Conservation (phyloP, 2,113 vertebrate species). For the Callipepla californica region DNA sequence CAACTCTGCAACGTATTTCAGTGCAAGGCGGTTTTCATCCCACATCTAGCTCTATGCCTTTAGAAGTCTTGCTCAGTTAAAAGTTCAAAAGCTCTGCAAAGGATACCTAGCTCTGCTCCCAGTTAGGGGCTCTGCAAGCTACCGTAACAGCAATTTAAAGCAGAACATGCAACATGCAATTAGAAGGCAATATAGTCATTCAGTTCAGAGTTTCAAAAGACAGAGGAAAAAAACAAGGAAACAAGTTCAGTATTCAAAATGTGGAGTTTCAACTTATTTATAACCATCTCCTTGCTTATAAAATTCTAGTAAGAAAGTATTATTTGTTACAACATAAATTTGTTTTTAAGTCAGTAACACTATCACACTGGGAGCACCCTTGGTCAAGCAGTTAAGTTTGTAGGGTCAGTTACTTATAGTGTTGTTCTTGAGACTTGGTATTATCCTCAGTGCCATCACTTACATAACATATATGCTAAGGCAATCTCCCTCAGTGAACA, state of each 20-base stretch:
- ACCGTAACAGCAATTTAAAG: neutral
- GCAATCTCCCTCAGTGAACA: neutral
- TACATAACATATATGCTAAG: neutral
- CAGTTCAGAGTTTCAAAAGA: neutral
- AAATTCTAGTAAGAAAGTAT: neutral
- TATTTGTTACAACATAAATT: neutral
- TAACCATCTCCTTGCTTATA: neutral
- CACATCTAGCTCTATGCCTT: neutral
- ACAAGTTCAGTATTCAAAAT: neutral
- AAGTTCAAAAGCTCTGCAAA: neutral
- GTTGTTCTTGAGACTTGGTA: neutral
- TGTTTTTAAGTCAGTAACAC: neutral
- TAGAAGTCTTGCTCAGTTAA: neutral
- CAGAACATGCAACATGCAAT: conserved; percentile 4
- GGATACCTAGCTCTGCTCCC: neutral
- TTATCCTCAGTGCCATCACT: neutral
- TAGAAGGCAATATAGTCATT: conserved; percentile 18
- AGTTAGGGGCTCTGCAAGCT: neutral
- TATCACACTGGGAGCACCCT: neutral
- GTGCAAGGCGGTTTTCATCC: neutral
- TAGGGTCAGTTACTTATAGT: neutral
- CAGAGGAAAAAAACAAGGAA: neutral
- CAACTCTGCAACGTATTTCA: neutral
- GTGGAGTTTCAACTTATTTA: neutral
- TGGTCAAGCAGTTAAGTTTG: neutral